Percentiles rank a stretch among this genome's conserved stretches.
These are phyloP conservation scores for Linnaemya tessellans DNA, from an alignment of 2,888 invertebrate genomes.

Conservation along the genomic window DNA sequence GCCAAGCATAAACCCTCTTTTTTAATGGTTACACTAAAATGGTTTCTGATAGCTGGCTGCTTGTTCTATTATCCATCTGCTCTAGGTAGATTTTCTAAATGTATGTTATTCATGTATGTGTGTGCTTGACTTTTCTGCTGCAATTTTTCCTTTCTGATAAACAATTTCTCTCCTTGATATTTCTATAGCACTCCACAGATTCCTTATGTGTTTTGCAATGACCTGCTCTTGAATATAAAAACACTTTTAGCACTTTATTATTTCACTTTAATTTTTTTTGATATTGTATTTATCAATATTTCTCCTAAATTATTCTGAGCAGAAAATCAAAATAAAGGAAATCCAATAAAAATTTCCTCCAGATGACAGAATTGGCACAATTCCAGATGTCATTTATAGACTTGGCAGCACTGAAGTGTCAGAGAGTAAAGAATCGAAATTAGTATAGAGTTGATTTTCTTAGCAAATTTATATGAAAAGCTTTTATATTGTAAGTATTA, in stretches of 20 bases:
- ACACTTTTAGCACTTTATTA: background rate
- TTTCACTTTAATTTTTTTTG: conserved; percentile 21
- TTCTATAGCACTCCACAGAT: background rate
- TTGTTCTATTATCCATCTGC: conserved; percentile 49
- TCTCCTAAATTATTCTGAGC: conserved; percentile 36
- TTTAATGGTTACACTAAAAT: conserved; percentile 51
- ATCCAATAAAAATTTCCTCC: conserved; percentile 61
- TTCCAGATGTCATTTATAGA: conserved; percentile 45
- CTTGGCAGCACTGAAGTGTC: conserved; percentile 50
- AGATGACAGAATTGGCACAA: conserved; percentile 62
- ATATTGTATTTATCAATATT: conserved; percentile 20
- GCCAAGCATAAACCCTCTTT: conserved; percentile 54
- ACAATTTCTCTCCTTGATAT: conserved; percentile 5
- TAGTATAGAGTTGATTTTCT: conserved; percentile 5
- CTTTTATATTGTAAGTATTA: background rate
- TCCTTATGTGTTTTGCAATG: background rate
- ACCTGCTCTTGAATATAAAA: background rate
- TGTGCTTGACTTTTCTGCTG: conserved; percentile 47
- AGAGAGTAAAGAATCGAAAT: background rate
- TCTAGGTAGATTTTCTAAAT: conserved; percentile 45
- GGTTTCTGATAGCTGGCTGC: conserved; percentile 34
- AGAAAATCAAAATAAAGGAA: conserved; percentile 68
- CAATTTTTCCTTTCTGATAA: conserved; percentile 5
- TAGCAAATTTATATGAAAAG: background rate
- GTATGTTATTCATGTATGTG: conserved; percentile 38